These are phyloP conservation scores for Thalassophryne amazonica DNA, from an alignment of 2,797 vertebrate species.

Conservation along the genomic window DNA sequence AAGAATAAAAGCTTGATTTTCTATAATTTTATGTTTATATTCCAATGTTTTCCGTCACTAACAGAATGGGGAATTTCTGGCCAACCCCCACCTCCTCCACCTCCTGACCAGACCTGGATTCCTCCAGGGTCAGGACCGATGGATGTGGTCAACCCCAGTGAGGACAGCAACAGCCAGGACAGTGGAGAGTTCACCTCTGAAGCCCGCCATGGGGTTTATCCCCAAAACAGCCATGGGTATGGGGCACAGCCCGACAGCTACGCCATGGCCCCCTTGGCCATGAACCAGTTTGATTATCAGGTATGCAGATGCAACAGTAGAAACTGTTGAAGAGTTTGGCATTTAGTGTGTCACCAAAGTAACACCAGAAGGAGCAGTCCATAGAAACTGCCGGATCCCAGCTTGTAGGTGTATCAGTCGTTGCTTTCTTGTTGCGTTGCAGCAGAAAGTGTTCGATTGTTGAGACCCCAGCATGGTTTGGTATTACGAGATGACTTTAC, in stretches of 20 bases:
- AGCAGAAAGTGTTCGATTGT: conserved; percentile 58
- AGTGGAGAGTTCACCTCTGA: conserved; percentile 94
- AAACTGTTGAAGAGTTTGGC: conserved; percentile 67
- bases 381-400: conserved; percentile 54
- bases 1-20: too few relatives aligned
- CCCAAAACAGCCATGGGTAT: conserved; percentile 99
- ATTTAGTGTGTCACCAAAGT: conserved; percentile 69
- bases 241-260: conserved; percentile 96
- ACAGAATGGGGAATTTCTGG: conserved; percentile 97
- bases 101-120: conserved; percentile 95
- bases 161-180: conserved; percentile 99
- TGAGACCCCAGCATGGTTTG: conserved; percentile 65
- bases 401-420: conserved; percentile 57
- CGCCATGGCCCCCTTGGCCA: conserved; percentile 90
- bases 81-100: conserved; percentile 86
- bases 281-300: conserved; percentile 99
- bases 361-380: conserved; percentile 59
- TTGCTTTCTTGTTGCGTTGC: conserved; percentile 57
- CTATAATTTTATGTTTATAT: not conserved
- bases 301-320: conserved; percentile 83
- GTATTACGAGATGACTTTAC: conserved; percentile 18
- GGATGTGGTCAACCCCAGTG: conserved; percentile 93
- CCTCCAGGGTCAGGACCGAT: conserved; percentile 91
- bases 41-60: not conserved
- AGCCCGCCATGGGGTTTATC: conserved; percentile 90